Conservation (phyloP, 1,140 invertebrate genomes). For the Diabrotica virgifera region DNA sequence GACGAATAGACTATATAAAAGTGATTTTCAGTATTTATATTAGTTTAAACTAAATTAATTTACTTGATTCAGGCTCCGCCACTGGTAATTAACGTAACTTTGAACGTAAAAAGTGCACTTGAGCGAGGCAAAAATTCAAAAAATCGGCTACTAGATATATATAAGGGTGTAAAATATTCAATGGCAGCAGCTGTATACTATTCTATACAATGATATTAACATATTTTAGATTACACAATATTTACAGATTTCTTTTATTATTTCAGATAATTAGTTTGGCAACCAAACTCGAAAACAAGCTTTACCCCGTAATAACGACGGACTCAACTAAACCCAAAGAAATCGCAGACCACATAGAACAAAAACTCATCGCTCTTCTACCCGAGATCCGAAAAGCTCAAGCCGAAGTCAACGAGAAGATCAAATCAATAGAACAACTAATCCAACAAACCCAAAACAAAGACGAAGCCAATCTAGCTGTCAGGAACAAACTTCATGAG, state of each 20-base stretch:
- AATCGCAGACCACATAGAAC: slow-evolving; percentile 59
- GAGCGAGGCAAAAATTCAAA: too few relatives aligned
- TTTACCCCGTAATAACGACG: slow-evolving; percentile 74
- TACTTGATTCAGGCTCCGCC: too few relatives aligned
- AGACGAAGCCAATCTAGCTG: slow-evolving; percentile 44
- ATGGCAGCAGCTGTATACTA: too few relatives aligned
- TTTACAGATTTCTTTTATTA: slow-evolving; percentile 2
- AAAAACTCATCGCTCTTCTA: slow-evolving; percentile 58
- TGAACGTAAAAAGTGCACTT: too few relatives aligned
- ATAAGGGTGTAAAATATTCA: too few relatives aligned
- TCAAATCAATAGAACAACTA: slow-evolving; percentile 62
- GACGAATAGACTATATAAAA: too few relatives aligned
- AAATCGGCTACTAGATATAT: too few relatives aligned
- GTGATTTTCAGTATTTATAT: too few relatives aligned
- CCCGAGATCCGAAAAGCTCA: slow-evolving; percentile 64
- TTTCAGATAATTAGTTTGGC: slow-evolving; percentile 71
- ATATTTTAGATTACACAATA: too few relatives aligned
- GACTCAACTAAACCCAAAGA: slow-evolving; percentile 58
- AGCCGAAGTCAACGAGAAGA: slow-evolving; percentile 66
- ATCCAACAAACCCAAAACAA: slow-evolving; percentile 34
- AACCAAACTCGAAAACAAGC: slow-evolving; percentile 67
- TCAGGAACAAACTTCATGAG: slow-evolving; percentile 59
- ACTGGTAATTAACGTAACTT: too few relatives aligned
- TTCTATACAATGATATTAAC: too few relatives aligned
- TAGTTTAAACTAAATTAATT: too few relatives aligned